Evolutionary conservation across 1,140 invertebrate genomes (phyloP), one percentile per base, ranked within the genome.

Genomic region (Drosophila navojoa): DNA sequence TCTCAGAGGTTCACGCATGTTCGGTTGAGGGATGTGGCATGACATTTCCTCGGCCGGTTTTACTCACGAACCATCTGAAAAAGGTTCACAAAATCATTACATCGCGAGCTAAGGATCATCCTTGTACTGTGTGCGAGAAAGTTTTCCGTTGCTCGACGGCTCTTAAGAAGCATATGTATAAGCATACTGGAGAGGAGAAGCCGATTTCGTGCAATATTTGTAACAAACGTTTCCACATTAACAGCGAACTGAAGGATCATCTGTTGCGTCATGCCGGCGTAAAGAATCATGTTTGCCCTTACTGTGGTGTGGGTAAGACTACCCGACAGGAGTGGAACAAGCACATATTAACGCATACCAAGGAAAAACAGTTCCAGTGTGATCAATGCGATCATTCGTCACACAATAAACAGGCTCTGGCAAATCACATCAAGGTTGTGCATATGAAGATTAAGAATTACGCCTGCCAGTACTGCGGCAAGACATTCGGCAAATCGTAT

Each of bases 141-240:
- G 90, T 91, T 0, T 91, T 91, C 71, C 84, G 81, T 19, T 91
- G 90, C 50, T 87, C 87, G 1, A 90, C 86, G 19, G 90, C 90
- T 1, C 71, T 91, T 5, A 91, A 91, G 47, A 91, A 94, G 54
- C 94, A 94, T 61, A 94, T 93, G 64, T 93, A 93, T 29, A 94
- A 93, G n/a, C 93, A 94, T 61, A 89, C 85, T 47, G 93, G 93
- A 4, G 93, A 93, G 19, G 93, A 94, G 78, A 92, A 93, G 57
- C 94, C 93, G 1, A 93, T 93, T 49, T 92, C 93, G 4, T 94
- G 94, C 69, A 93, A 94, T 49, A 94, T 93, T 6, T 94, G 94
- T 73, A 93, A 93, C 60, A 91, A 92, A 69, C 79, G 86, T 1
- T 92, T 91, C 64, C 77, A 79, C 27, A 90, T 89, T 6, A 90